Base-by-base conservation (phyloP, 2,888 invertebrate genomes). In the Gymnoscelis rufifasciata region DNA sequence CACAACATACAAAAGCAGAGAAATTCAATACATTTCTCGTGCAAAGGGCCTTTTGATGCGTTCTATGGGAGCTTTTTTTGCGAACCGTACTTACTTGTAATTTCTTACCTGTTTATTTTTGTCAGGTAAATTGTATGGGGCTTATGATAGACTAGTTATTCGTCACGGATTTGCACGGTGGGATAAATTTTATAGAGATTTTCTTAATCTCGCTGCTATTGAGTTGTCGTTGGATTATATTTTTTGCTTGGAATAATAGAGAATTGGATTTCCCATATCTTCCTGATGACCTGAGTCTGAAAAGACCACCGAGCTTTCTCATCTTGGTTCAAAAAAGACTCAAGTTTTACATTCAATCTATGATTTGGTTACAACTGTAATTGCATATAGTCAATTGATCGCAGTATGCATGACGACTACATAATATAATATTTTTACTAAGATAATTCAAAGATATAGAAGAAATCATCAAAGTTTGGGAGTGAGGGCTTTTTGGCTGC, bases 21-120 rank as follows among this genome's bases (percentile, higher is more conserved):
- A 51, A 56, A 56, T 44, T 52, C 49, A 51, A 56, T 51, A 56
- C 54, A 23, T 52, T 50, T 52, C 41, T 42, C 45, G 44, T 37
- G 38, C 42, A 51, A 51, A 47, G 39, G 35, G 13, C 19, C 45
- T 47, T 53, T 39, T 45, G 37, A 36, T 50, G 41, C 39, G 37
- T 23, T 23, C 43, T 38, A 44, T 52, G 36, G 27, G 46, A 49
- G 28, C 11, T 38, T 54, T 57, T 57, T 59, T 57, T 59, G 56
- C 53, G 15, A 42, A 46, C 51, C 31, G 48, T 59, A 51, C 52
- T 46, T 51, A 30, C 39, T 37, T 43, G 38, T 31, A 40, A 38
- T 19, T 42, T 36, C 23, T 38, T 50, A 50, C 38, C 49, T 45
- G 38, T 50, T 33, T 41, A 27, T 49, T 44, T 41, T 28, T 31